Conservation (phyloP, 2,113 vertebrate genomes). For the Motacilla alba region DNA sequence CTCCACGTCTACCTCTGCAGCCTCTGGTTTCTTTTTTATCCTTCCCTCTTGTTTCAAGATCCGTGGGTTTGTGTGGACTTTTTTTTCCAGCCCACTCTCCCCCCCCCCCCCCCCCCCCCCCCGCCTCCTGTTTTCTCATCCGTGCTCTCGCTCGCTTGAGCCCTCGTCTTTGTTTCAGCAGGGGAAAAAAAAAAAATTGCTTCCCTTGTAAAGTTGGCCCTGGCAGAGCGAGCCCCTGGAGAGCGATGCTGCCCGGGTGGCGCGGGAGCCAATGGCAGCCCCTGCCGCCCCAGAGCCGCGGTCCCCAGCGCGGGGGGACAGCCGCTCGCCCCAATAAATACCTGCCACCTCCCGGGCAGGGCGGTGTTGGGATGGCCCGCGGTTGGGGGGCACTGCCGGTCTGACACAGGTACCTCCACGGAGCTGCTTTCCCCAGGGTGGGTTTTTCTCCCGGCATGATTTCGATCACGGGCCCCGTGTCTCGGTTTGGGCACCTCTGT, state of each 20-base stretch:
- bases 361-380: not conserved
- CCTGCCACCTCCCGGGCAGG: not conserved
- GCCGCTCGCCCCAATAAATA: not conserved
- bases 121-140: not conserved
- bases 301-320: not conserved
- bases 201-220: constrained; percentile 66
- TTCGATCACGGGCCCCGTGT: not conserved
- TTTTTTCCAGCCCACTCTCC: not conserved
- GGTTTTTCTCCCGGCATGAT: not conserved
- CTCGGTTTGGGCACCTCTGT: not conserved
- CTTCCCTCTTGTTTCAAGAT: constrained; percentile 23
- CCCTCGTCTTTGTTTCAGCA: constrained; percentile 28
- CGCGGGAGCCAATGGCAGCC: constrained; percentile 6
- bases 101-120: not conserved
- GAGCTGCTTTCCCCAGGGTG: not conserved
- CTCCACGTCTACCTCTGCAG: constrained; percentile 45
- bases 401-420: not conserved
- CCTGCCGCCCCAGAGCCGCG: not conserved
- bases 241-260: constrained; percentile 38
- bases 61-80: not conserved
- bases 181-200: not conserved
- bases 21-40: constrained; percentile 37
- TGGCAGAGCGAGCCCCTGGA: constrained; percentile 57
- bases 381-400: not conserved
- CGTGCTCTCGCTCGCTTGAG: not conserved